These are phyloP conservation scores for Salpingus planirostris DNA, from an alignment of 2,888 invertebrate species.

Conservation along the genomic window DNA sequence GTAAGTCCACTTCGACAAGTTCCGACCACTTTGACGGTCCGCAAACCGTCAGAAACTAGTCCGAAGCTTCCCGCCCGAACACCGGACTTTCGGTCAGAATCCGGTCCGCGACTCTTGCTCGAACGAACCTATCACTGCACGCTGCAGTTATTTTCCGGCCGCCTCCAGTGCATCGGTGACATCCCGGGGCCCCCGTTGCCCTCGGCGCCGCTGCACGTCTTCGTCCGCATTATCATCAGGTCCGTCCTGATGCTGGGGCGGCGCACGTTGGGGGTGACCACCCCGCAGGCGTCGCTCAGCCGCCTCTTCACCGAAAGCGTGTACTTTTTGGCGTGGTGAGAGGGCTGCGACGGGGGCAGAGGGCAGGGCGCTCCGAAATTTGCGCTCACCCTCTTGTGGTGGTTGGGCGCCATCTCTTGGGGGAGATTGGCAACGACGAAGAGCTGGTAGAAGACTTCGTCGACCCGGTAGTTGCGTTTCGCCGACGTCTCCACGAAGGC, in stretches of 20 bases:
- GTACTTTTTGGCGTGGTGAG: slow-evolving; percentile 61
- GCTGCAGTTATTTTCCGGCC: slow-evolving; percentile 29
- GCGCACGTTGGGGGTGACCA: slow-evolving; percentile 79
- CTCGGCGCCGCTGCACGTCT: slow-evolving; percentile 66
- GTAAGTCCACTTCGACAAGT: too few species aligned
- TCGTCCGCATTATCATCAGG: slow-evolving; percentile 78
- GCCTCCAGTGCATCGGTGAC: slow-evolving; percentile 36
- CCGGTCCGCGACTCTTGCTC: too few species aligned
- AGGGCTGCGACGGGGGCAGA: slow-evolving; percentile 57
- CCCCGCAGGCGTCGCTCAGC: slow-evolving; percentile 79
- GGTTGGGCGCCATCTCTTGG: slow-evolving; percentile 81
- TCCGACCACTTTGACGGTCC: too few species aligned
- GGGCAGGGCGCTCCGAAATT: slow-evolving; percentile 71
- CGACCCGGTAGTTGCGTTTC: slow-evolving; percentile 69
- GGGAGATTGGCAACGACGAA: slow-evolving; percentile 77
- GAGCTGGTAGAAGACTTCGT: slow-evolving; percentile 76
- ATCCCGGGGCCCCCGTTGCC: slow-evolving; percentile 50
- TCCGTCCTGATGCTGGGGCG: slow-evolving; percentile 83
- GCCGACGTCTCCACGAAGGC: slow-evolving; percentile 78
- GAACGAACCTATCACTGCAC: slow-evolving; percentile 23
- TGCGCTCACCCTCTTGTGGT: slow-evolving; percentile 71
- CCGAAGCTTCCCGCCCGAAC: too few species aligned
- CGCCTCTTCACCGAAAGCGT: slow-evolving; percentile 74
- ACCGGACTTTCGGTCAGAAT: too few species aligned
- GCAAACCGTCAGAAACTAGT: too few species aligned